Evolutionary conservation across 2,113 vertebrate genomes (phyloP).

Genomic region (Ivindomyrus marchei): DNA sequence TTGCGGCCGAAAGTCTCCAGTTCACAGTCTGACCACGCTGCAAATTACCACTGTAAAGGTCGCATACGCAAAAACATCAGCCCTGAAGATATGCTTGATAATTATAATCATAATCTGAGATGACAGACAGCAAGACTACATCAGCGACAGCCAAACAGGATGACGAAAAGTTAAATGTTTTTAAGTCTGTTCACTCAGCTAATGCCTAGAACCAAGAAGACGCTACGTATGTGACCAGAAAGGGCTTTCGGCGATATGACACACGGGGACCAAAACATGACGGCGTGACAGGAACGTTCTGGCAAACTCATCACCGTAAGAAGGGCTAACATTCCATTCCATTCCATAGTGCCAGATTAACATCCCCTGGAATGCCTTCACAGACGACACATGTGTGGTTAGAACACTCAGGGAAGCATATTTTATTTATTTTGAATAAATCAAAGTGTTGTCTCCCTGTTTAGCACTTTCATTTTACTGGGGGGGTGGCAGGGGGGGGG

Average conservation of each 20-base stretch:
- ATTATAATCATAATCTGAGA: background rate
- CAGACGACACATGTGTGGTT: background rate
- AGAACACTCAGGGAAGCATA: background rate
- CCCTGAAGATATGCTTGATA: background rate
- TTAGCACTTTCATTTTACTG: background rate
- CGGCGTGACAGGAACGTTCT: background rate
- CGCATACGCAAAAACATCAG: background rate
- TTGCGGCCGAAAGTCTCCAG: background rate
- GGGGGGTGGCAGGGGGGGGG: background rate
- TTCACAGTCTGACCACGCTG: background rate
- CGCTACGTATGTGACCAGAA: background rate
- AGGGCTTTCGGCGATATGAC: background rate
- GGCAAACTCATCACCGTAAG: background rate
- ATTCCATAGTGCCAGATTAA: background rate
- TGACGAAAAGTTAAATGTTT: background rate
- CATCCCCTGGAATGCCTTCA: background rate
- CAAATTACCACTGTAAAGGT: slow-evolving; percentile 14
- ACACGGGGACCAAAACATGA: background rate
- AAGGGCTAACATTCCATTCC: background rate
- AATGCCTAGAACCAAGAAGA: background rate
- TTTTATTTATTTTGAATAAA: slow-evolving; percentile 1
- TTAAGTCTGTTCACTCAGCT: background rate
- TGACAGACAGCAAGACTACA: background rate
- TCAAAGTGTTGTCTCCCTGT: background rate
- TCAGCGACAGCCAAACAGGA: background rate